Base-by-base conservation (phyloP, 2,888 invertebrate genomes). In the Lasioglossum zephyrum region DNA sequence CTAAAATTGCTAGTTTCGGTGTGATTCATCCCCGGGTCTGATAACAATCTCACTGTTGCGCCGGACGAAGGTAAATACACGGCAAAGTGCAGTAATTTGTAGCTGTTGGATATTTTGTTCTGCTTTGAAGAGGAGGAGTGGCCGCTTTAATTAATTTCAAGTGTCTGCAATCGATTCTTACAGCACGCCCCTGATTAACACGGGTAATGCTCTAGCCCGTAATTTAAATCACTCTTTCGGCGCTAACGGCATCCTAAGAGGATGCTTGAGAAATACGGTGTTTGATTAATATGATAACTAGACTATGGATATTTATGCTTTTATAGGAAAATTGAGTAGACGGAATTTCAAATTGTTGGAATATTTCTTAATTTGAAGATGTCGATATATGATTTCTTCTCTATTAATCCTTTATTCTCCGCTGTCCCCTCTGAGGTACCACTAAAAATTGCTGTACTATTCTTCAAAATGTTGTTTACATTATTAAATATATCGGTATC, bases 1-100 rank as follows among this genome's bases (percentile, higher is more conserved):
- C 75, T 57, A 44, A 77, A 76, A 86, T 85, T 86, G 79, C 44
- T 63, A 41, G 73, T 39, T 75, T 36, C 66, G 53, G 72, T 81
- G 66, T 63, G 63, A 81, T 85, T 75, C 74, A 77, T 63, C 60
- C 63, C 73, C 8, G 53, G 41, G 36, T 31, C 39, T 60, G 85
- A 84, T 84, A 72, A 57, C 72, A 16, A 84, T 84, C 85, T 57
- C 49, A 53, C 60, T 44, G 70, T 72, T 41, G 36, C 26, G 44
- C 70, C 22, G 44, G 26, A 4, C 60, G 70, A 63, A 57, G 49
- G 76, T 76, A 79, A 72, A 85, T 84, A 77, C 26, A 60, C 44
- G 22, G n/a, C 41, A n/a, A 9, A 41, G 57, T 36, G 31, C n/a
- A 53, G n/a, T 47, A 69, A 69, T 60, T 49, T 3, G 9, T 47